phyloP scores from a whole-genome alignment of 1,140 invertebrate species.

The Lanistes nyassanus region DNA sequence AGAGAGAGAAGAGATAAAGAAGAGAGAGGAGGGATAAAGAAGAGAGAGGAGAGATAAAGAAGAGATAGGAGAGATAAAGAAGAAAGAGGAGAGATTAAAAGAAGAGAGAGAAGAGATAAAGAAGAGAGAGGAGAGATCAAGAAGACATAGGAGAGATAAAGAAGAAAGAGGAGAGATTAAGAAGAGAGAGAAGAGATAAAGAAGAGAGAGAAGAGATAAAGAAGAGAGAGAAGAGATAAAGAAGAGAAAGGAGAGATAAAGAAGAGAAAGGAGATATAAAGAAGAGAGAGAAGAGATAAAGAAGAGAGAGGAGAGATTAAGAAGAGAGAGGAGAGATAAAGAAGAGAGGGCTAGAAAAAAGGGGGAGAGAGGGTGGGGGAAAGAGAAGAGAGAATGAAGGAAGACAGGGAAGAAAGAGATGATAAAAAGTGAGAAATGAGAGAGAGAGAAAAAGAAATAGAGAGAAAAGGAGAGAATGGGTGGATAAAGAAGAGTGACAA shows the following conservation, averaged over 20 bases:
- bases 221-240: constrained; percentile 2
- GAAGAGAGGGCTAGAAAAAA: background rate
- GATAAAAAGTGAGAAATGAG: background rate
- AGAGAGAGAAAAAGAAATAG: constrained; percentile 3
- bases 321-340: background rate
- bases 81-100: background rate
- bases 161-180: background rate
- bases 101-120: no score
- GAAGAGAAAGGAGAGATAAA: constrained; percentile 3
- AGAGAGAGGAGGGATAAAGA: background rate
- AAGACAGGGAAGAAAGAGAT: background rate
- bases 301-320: background rate
- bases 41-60: constrained; percentile 1
- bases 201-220: no score
- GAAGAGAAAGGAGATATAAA: background rate
- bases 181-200: constrained; percentile 3
- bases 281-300: constrained; percentile 2
- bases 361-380: no score
- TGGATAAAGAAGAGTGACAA: no score
- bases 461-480: constrained; percentile 2
- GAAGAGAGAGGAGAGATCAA: background rate
- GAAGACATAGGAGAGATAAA: background rate
- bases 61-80: background rate
- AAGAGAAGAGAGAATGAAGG: no score
- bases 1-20: no score